Conservation (phyloP, 2,888 invertebrate species). For the Aphrophora alni region DNA sequence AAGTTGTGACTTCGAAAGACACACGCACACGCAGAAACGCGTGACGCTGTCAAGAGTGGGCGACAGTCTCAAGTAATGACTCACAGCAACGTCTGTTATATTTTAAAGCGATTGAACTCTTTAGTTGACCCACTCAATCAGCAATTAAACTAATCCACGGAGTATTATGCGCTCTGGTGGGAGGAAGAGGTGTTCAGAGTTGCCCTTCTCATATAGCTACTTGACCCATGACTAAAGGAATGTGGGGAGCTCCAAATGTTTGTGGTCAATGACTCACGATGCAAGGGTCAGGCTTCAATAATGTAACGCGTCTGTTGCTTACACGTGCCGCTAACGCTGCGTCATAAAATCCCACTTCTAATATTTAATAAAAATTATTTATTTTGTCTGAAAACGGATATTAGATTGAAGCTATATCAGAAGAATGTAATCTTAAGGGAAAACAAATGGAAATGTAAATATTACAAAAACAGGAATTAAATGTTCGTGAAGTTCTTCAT, state of each 20-base stretch:
- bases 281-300: neutral
- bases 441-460: too few relatives aligned
- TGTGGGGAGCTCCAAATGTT: neutral
- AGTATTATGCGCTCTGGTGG: neutral
- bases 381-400: too few relatives aligned
- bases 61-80: neutral
- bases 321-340: neutral
- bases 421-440: too few relatives aligned
- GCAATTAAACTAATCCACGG: neutral
- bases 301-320: neutral
- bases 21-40: too few relatives aligned
- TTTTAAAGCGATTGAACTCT: neutral
- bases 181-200: neutral
- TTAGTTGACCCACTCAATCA: neutral
- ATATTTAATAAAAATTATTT: too few relatives aligned
- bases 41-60: neutral
- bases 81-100: neutral
- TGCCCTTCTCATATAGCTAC: neutral
- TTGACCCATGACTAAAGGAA: slow-evolving; percentile 3
- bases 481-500: too few relatives aligned
- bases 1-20: too few relatives aligned
- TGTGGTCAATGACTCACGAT: neutral
- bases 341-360: too few relatives aligned
- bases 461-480: too few relatives aligned
- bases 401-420: too few relatives aligned